Conservation (phyloP, 2,888 invertebrate species). For the Labia minor region DNA sequence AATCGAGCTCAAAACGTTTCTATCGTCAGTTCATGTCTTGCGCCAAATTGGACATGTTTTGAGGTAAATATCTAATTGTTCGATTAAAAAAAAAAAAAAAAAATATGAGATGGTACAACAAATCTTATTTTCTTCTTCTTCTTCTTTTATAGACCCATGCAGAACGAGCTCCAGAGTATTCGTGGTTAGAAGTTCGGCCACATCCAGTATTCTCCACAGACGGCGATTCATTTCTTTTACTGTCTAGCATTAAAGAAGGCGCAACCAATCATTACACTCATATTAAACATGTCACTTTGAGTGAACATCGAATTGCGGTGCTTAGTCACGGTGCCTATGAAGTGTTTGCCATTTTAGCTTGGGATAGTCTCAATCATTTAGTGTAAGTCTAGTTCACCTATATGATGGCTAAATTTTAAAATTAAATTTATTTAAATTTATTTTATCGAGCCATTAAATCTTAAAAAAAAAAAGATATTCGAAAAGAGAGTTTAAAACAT, state of each 20-base stretch:
- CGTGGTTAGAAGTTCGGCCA: constrained; percentile 76
- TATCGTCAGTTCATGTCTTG: constrained; percentile 73
- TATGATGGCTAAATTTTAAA: no score
- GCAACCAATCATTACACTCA: constrained; percentile 75
- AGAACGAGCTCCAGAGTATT: constrained; percentile 70
- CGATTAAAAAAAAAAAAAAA: no score
- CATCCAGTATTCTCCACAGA: constrained; percentile 75
- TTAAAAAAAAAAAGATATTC: no score
- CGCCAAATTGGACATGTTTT: constrained; percentile 71
- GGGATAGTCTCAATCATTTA: constrained; percentile 73
- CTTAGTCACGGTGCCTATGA: constrained; percentile 78
- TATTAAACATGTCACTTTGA: constrained; percentile 74
- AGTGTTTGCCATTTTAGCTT: constrained; percentile 63
- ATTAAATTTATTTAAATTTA: no score
- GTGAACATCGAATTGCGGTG: constrained; percentile 64
- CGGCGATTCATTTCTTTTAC: constrained; percentile 70
- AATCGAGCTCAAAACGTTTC: constrained; percentile 87
- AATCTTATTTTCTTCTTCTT: constrained; percentile 17
- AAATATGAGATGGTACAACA: no score
- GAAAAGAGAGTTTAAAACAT: no score
- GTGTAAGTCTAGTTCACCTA: constrained; percentile 58
- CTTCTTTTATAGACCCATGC: constrained; percentile 54
- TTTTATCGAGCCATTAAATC: no score
- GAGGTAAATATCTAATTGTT: constrained; percentile 46
- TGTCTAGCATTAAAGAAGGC: constrained; percentile 75